A percentile compares a stretch with the other conserved stretches of the same genome.
These are phyloP conservation scores for Bubo bubo DNA, from an alignment of 2,113 vertebrate genomes.

Conservation along the genomic window DNA sequence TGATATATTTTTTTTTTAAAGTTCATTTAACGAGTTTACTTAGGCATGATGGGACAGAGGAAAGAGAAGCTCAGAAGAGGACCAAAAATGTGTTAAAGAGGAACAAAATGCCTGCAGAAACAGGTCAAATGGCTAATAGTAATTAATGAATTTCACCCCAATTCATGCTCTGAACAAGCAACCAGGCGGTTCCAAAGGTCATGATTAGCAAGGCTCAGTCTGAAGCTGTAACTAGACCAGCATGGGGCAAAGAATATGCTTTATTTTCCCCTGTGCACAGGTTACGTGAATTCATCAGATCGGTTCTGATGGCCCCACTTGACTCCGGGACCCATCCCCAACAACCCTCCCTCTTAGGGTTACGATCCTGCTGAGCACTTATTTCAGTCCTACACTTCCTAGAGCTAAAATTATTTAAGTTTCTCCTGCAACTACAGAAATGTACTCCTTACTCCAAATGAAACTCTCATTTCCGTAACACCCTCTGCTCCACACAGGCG, in stretches of 20 bases:
- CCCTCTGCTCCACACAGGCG: not conserved
- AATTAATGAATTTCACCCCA: fast-evolving
- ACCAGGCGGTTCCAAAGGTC: not conserved
- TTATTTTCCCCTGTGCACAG: not conserved
- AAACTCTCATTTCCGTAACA: fast-evolving
- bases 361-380: fast-evolving
- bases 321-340: not conserved
- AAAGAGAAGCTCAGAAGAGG: not conserved
- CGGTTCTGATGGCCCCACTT: fast-evolving
- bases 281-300: fast-evolving
- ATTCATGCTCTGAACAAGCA: not conserved
- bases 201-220: not conserved
- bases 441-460: fast-evolving
- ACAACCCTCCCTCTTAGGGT: no score
- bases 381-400: not conserved
- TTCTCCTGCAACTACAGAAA: not conserved
- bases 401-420: not conserved
- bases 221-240: not conserved
- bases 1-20: not conserved
- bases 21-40: not conserved
- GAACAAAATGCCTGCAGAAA: not conserved
- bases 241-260: fast-evolving
- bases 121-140: not conserved
- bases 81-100: not conserved
- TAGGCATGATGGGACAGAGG: not conserved